These are phyloP conservation scores for Anguilla anguilla DNA, from an alignment of 2,797 vertebrate species.

Conservation along the genomic window DNA sequence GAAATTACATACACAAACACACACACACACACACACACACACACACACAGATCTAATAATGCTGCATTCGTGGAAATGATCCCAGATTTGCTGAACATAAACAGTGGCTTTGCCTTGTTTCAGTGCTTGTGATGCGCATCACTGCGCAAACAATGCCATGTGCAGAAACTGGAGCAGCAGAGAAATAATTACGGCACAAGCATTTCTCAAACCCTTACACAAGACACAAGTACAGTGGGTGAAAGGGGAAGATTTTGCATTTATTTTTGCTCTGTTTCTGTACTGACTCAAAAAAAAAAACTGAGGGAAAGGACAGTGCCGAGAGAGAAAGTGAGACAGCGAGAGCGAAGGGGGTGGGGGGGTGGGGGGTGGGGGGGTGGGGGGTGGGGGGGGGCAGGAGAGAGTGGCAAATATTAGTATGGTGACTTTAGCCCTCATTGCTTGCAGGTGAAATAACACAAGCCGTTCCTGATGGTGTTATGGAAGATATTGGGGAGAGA, in stretches of 20 bases:
- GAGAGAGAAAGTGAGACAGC: constrained; percentile 23
- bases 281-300: constrained; percentile 1
- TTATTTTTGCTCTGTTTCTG: constrained; percentile 28
- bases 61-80: constrained; percentile 21
- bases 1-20: too few relatives aligned
- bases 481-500: not conserved
- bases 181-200: constrained; percentile 45
- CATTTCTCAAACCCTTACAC: constrained; percentile 50
- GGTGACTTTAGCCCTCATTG: constrained; percentile 54
- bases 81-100: constrained; percentile 23
- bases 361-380: too few relatives aligned
- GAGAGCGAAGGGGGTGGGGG: not conserved
- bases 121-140: constrained; percentile 23
- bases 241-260: constrained; percentile 5
- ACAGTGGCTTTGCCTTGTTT: not conserved
- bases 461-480: constrained; percentile 43
- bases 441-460: constrained; percentile 71
- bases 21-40: too few relatives aligned
- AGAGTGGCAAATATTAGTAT: constrained; percentile 41
- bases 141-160: constrained; percentile 21
- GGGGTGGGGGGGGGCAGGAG: constrained; percentile 28
- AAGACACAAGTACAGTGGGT: constrained; percentile 37
- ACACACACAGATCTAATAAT: not conserved
- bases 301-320: constrained; percentile 21
- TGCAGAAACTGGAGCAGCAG: not conserved